A percentile compares a stretch with the other conserved stretches of the same genome.
phyloP scores from a whole-genome alignment of 2,113 vertebrate genomes.

The Cyanoramphus novaezelandiae region DNA sequence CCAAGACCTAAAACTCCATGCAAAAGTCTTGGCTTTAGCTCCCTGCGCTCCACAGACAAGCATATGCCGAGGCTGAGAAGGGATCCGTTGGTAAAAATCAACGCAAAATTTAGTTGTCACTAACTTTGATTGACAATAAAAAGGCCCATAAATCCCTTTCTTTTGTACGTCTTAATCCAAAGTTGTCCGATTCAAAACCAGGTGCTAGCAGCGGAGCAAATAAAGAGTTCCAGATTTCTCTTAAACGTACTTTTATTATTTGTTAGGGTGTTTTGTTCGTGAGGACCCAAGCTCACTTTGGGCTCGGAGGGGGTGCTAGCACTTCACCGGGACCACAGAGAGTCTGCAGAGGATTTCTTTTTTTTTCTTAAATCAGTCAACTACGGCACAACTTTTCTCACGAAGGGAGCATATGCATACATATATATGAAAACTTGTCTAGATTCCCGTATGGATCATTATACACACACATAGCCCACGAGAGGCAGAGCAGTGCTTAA shows the following conservation, averaged over 20 bases:
- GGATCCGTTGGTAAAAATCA: neutral
- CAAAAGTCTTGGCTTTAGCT: neutral
- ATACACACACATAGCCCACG: neutral
- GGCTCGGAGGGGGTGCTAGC: neutral
- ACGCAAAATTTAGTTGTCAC: neutral
- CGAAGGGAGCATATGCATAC: neutral
- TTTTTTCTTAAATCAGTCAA: neutral
- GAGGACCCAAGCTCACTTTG: neutral
- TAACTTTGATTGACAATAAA: slow-evolving; percentile 20
- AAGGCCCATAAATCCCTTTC: neutral
- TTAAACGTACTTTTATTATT: neutral
- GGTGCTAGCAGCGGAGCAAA: neutral
- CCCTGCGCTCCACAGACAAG: neutral
- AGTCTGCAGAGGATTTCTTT: neutral
- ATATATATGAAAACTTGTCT: neutral
- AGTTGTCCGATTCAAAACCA: slow-evolving; percentile 12
- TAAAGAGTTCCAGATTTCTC: neutral
- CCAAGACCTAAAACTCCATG: slow-evolving; percentile 2
- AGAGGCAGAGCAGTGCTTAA: neutral
- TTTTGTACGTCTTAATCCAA: neutral
- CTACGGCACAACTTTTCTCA: neutral
- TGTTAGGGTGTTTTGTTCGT: neutral
- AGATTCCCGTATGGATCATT: neutral
- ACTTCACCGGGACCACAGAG: fast-evolving
- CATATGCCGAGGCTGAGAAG: neutral